Base-by-base conservation (phyloP, 1,140 invertebrate species). In the Harlomillsia oculata region DNA sequence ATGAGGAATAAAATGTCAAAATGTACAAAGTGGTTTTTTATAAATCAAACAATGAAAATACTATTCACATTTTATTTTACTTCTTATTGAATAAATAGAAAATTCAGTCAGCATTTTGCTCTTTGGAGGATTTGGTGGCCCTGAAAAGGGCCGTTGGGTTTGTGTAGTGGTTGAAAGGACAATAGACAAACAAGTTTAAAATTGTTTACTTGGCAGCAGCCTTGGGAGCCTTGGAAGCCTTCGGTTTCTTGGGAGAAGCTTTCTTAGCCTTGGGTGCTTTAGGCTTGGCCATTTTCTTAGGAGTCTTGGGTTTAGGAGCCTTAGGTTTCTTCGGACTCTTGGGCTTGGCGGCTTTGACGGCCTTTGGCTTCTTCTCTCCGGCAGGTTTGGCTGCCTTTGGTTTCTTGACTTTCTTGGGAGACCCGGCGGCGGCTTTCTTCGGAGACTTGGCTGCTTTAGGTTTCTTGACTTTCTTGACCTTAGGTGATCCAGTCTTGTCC, bases 401-500 rank as follows among this genome's bases (percentile, higher is more conserved):
- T 59, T 64, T 67, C 39, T 66, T 67, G 1, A 49, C 44, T 25
- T 51, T 32, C 11, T 48, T 48, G n/a, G n/a, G n/a, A n/a, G n/a
- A n/a, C 3, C 28, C 26, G 9, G 30, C 34, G 16, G 28, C 29
- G 1, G 64, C 44, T 18, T 56, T 63, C 30, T 55, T 62, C 16
- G 55, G 32, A 20, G 59, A 46, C 32, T 58, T 58, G 18, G 36
- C 36, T 5, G 43, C 26, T 30, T 63, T 64, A 9, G 44, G 36
- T 50, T 67, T 67, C 8, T 59, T 26, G 18, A 63, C 64, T 36
- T 62, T 63, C 32, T 63, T 63, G n/a, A 49, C 34, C 50, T 67
- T 67, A 9, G 59, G 26, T 21, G 65, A 64, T n/a, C 52, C 57
- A 9, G 67, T 63, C 48, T 70, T 69, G 13, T 57, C 49, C 29